Base-by-base conservation (phyloP, 2,888 invertebrate species). In the Meghimatium bilineatum region DNA sequence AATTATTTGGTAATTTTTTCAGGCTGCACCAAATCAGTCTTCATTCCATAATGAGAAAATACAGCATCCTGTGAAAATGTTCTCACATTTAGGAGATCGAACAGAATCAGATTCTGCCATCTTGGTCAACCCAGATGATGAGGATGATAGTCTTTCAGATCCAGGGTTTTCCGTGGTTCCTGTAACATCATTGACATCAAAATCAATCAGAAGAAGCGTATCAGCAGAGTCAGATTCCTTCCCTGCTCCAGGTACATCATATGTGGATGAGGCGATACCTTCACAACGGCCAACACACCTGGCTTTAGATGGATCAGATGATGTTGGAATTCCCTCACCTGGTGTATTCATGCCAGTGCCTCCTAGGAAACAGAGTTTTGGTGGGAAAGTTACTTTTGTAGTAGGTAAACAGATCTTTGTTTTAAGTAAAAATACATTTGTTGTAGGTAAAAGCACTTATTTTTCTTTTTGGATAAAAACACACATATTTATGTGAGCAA, bases 71-170 rank as follows among this genome's bases (percentile, higher is more conserved):
- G 12, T 56, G 60, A 63, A 63, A 23, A 6, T n/a, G 60, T 63
- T 5, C n/a, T 23, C 23, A 5, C 6, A n/a, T 1, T 10, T 63
- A n/a, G n/a, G n/a, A 63, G n/a, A 26, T 6, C 71, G 26, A n/a
- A 66, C 34, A 23, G 49, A 32, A 1, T 32, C 67, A 26, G 32
- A 52, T 23, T 32, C 66, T 14, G 36, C 34, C n/a, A 26, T 52
- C 3, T 56, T 75, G 38, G 63, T 52, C 32, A 29, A 63, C 34
- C 78, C 71, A 32, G 60, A 71, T 69, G 71, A 44, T 3, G 72
- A 72, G 36, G 66, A 75, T 71, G 32, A 86, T 85, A 60, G 66
- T 80, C 6, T 82, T 83, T 17, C 84, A 84, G n/a, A 88, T 85
- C 84, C 82, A 80, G 69, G 82, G 32, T 29, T 32, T 32, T n/a